Conservation (phyloP, 2,888 invertebrate genomes). For the Drosophila monieri region DNA sequence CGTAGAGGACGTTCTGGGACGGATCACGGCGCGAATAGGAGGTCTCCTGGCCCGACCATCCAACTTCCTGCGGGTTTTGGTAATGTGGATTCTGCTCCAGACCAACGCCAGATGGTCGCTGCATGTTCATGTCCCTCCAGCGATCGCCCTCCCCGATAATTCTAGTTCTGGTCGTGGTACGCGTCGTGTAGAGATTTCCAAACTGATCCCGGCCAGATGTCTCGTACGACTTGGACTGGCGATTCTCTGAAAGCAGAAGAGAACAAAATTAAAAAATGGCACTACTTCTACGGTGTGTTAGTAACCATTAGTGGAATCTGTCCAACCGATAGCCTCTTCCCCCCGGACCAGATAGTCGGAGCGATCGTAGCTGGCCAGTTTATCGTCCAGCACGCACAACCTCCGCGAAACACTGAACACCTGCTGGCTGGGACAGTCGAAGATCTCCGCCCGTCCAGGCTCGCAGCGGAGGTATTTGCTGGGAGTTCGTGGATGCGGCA, state of each 20-base stretch:
- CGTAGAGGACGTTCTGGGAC: conserved; percentile 67
- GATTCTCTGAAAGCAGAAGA: conserved; percentile 55
- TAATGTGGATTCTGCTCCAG: conserved; percentile 26
- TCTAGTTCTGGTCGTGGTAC: conserved; percentile 27
- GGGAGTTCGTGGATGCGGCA: conserved; percentile 85
- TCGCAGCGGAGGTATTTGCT: conserved; percentile 87
- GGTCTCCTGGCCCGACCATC: conserved; percentile 66
- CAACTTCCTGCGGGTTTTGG: neutral
- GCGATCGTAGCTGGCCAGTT: conserved; percentile 81
- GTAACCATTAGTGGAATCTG: conserved; percentile 62
- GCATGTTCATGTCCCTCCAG: conserved; percentile 81
- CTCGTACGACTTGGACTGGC: conserved; percentile 48
- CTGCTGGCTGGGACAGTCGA: conserved; percentile 86
- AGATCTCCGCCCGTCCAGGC: conserved; percentile 85
- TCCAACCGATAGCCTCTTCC: conserved; percentile 30
- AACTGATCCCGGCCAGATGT: conserved; percentile 11
- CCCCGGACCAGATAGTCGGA: conserved; percentile 41
- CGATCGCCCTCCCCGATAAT: conserved; percentile 57
- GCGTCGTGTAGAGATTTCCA: conserved; percentile 46
- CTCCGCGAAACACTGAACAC: conserved; percentile 83
- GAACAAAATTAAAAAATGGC: neutral
- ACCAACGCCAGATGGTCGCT: conserved; percentile 74
- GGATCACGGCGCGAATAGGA: conserved; percentile 60
- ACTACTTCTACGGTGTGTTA: conserved; percentile 35
- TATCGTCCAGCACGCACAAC: conserved; percentile 85